Evolutionary conservation across 2,113 vertebrate species (phyloP), one percentile per base, ranked within the genome.

Genomic region (Myanophis thanlyinensis): DNA sequence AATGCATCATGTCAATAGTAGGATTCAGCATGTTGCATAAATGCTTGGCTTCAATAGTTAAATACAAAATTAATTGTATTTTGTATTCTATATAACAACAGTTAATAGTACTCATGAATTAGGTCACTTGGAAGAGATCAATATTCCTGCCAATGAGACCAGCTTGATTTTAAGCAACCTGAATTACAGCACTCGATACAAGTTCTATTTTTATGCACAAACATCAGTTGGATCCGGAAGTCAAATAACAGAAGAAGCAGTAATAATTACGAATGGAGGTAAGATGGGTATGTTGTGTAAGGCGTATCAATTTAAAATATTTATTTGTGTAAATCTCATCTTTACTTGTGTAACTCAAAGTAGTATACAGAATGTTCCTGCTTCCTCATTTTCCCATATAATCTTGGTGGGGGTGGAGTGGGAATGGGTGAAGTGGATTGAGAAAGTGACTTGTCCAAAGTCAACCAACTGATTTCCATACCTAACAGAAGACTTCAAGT

Each of bases 131-230:
- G 96, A 99, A 95, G 98, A 99, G 97, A 96, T 99, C 97, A 97
- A 97, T 96, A 98, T 99, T 96, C 97, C 98, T 73, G 98, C 98
- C 97, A 99, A 99, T 47, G 98, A 99, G 97, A 99, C 99, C 95
- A 98, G 97, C 92, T 96, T 98, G 97, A 98, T 98, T 96, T 96
- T 99, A 97, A 97, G 97, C 95, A 97, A 98, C 96, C 98, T 99
- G 97, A 98, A 98, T 98, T 98, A 98, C 97, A 99, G 98, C 96
- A 99, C 98, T 46, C 98, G 98, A 95, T 99, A 99, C 97, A 99
- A 99, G 97, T 99, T 99, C 97, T 99, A 99, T 96, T 98, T 99
- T 96, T 98, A 97, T 3, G 99, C 99, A 59, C 98, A 98, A 97
- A 99, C 99, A 88, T 95, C 94, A 59, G 98, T 96, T 93, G 99